Evolutionary conservation across 2,113 vertebrate species (phyloP), one percentile per base, ranked within the genome.

Genomic region (Dicaeum eximium): DNA sequence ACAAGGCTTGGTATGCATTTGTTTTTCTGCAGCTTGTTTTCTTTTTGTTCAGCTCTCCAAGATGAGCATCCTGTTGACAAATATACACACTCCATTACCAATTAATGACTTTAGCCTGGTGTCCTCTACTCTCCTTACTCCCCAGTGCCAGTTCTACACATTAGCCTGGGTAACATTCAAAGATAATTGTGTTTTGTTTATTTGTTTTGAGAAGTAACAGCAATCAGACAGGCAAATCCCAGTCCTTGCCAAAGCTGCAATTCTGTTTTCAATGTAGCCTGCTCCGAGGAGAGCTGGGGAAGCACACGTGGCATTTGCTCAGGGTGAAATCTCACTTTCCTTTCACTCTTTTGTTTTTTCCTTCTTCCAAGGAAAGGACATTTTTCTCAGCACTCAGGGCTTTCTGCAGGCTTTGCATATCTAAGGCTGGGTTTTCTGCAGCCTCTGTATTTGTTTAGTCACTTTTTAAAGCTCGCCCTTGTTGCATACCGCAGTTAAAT

Each of bases 211-310:
- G 86, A 71, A 88, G 64, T 54, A 92, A 62, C 25, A 8, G 83
- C 69, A 83, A 78, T 92, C 94, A 93, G 90, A 78, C 65, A 90
- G 92, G 86, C 95, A 93, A 84, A 92, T 96, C 90, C 92, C 86
- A 78, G 82, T 23, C n/a, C 75, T 45, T 64, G 35, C 38, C 71
- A 44, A 38, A 84, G 88, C 80, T 79, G 73, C 56, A 51, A 42
- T 71, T 83, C 71, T 50, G 21, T 65, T 74, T 78, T 64, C 88
- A 22, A 4, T 1, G 30, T 11, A 54, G 65, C 50, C 51, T 71
- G 64, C 75, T 72, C 82, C 0, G 3, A 83, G 79, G 47, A 72
- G 44, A 77, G 66, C 70, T 8, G 0, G 44, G 54, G 28, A 67
- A 80, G 47, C 79, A 78, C 66, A 35, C 0, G 2, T 69, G 78